These are phyloP conservation scores for Chaitophorus viminalis DNA, from an alignment of 2,888 invertebrate genomes.

Conservation along the genomic window DNA sequence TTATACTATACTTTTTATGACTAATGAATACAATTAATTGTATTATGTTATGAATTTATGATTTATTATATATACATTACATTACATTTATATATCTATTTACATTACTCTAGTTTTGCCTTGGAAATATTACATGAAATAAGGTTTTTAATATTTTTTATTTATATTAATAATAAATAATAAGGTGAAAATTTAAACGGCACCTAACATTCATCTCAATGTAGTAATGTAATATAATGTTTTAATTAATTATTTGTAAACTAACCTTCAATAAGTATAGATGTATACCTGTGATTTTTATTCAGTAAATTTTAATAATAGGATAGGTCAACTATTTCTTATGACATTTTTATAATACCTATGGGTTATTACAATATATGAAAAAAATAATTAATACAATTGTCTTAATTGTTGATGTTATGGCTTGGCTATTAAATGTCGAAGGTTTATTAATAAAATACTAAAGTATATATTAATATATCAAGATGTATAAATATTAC, in stretches of 20 bases:
- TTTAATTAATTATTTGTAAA: constrained; percentile 14
- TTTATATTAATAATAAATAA: not conserved
- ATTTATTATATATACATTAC: too few species aligned
- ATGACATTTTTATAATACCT: constrained; percentile 27
- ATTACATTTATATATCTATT: too few species aligned
- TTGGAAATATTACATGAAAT: not conserved
- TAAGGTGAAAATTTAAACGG: not conserved
- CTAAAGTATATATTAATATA: not conserved
- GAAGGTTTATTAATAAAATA: constrained; percentile 9
- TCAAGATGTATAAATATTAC: not conserved
- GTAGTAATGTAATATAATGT: constrained; percentile 16
- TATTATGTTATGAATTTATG: too few species aligned
- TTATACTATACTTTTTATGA: too few species aligned
- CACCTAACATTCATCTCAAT: not conserved
- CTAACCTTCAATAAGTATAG: constrained; percentile 29
- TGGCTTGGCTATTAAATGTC: not conserved
- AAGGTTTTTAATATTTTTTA: not conserved
- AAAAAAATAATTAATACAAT: constrained; percentile 25
- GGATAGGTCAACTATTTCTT: constrained; percentile 22
- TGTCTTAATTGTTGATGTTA: constrained; percentile 18
- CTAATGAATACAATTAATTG: too few species aligned
- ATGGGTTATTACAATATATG: not conserved
- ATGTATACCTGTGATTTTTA: constrained; percentile 20
- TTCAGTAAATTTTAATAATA: constrained; percentile 3
- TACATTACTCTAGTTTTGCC: not conserved